These are phyloP conservation scores for Nesometra sesokonis DNA, from an alignment of 35 echinoderm and acorn worm species.

Conservation along the genomic window DNA sequence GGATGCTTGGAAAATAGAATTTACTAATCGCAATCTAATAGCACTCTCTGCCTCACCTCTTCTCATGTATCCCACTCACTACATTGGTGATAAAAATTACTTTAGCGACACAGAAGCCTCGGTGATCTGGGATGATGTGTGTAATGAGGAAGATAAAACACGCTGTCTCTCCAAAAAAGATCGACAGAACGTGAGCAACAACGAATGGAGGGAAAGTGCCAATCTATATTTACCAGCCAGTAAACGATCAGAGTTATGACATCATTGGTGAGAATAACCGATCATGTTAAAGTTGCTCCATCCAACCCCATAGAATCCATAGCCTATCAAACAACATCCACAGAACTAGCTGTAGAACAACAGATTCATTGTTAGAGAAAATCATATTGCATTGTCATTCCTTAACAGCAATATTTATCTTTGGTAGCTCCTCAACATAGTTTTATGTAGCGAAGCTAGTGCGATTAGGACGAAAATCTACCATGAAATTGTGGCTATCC, in stretches of 20 bases:
- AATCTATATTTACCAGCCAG: neutral
- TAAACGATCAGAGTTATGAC: neutral
- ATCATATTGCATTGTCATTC: too few species aligned
- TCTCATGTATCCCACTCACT: neutral
- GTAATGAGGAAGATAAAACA: neutral
- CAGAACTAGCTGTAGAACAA: too few species aligned
- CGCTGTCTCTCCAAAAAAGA: neutral
- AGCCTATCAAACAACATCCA: neutral
- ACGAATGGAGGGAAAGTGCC: neutral
- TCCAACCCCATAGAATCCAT: neutral
- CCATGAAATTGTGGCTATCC: too few species aligned
- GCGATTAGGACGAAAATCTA: too few species aligned
- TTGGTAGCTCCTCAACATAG: too few species aligned
- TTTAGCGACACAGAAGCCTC: slow-evolving; percentile 15
- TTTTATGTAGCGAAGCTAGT: too few species aligned
- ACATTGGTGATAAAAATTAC: slow-evolving; percentile 1
- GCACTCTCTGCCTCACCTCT: neutral
- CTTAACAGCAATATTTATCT: too few species aligned
- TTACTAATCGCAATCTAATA: neutral
- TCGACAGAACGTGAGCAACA: neutral
- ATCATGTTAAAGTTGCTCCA: neutral
- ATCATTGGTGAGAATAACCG: neutral
- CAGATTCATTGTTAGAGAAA: too few species aligned
- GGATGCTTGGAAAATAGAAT: neutral
- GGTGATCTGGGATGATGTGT: neutral